phyloP scores from a whole-genome alignment of 2,797 vertebrate genomes.

The Lophotriccus pileatus region DNA sequence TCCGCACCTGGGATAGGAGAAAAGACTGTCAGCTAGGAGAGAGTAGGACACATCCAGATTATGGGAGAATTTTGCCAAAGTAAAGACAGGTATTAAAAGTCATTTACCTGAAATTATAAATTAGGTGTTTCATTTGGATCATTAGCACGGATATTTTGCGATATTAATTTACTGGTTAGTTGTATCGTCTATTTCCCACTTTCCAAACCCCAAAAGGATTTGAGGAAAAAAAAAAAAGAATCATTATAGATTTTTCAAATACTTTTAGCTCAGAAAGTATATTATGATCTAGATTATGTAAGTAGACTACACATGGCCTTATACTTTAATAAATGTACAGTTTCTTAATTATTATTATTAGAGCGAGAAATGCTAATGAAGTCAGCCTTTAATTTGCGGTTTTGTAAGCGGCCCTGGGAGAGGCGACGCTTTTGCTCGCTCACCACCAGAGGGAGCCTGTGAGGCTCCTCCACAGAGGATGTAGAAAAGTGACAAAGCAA shows the following conservation, averaged over 20 bases:
- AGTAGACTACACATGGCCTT: neutral
- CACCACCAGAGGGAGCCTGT: constrained; percentile 5
- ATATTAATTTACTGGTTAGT: neutral
- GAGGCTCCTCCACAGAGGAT: fast-evolving
- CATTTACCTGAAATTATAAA: neutral
- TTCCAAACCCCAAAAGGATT: neutral
- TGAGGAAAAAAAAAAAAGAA: neutral
- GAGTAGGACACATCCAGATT: neutral
- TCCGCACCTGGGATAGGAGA: neutral
- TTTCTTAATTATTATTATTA: neutral
- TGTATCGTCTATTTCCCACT: neutral
- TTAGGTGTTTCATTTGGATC: neutral
- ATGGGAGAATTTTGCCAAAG: neutral
- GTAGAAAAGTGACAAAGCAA: neutral
- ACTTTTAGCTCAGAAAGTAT: neutral
- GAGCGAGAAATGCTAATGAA: neutral
- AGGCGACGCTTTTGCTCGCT: neutral
- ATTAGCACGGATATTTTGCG: neutral
- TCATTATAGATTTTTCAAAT: neutral
- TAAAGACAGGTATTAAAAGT: neutral
- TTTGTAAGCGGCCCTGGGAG: fast-evolving
- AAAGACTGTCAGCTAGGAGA: neutral
- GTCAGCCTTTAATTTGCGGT: fast-evolving
- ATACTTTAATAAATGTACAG: neutral
- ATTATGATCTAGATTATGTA: neutral